Conservation (phyloP, 2,888 invertebrate genomes). For the Catocala sponsa region DNA sequence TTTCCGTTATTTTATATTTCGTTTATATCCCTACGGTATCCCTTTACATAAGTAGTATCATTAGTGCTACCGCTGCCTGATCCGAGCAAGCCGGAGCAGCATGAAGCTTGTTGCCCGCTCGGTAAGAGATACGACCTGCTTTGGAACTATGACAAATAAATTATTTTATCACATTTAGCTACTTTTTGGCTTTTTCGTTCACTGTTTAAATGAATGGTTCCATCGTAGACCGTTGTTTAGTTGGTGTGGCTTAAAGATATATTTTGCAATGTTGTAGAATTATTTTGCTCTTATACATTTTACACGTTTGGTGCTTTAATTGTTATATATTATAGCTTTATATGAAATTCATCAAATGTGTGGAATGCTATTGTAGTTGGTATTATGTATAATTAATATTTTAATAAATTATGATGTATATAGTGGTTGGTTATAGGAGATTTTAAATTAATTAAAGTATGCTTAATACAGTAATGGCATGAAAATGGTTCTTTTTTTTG, state of each 20-base stretch:
- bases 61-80: slow-evolving; percentile 95
- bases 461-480: slow-evolving; percentile 69
- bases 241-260: slow-evolving; percentile 78
- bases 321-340: slow-evolving; percentile 43
- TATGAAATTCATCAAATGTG: slow-evolving; percentile 60
- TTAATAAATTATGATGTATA: slow-evolving; percentile 46
- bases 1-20: slow-evolving; percentile 70
- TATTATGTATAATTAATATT: slow-evolving; percentile 46
- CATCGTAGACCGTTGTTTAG: slow-evolving; percentile 65
- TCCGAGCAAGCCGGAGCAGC: slow-evolving; percentile 95
- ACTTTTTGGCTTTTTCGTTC: slow-evolving; percentile 34
- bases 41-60: slow-evolving; percentile 88
- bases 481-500: slow-evolving; percentile 76
- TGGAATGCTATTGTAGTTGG: slow-evolving; percentile 59
- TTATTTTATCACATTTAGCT: slow-evolving; percentile 24
- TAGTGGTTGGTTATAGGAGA: slow-evolving; percentile 27
- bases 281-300: slow-evolving; percentile 60
- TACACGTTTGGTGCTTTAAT: slow-evolving; percentile 68
- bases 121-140: slow-evolving; percentile 88
- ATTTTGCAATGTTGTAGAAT: slow-evolving; percentile 63
- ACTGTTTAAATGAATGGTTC: slow-evolving; percentile 60
- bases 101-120: slow-evolving; percentile 96
- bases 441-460: slow-evolving; percentile 33
- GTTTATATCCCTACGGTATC: slow-evolving; percentile 75
- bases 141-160: slow-evolving; percentile 57